These are phyloP conservation scores for Peromyscus nudipes DNA, from an alignment of 2,797 vertebrate genomes.

Conservation along the genomic window DNA sequence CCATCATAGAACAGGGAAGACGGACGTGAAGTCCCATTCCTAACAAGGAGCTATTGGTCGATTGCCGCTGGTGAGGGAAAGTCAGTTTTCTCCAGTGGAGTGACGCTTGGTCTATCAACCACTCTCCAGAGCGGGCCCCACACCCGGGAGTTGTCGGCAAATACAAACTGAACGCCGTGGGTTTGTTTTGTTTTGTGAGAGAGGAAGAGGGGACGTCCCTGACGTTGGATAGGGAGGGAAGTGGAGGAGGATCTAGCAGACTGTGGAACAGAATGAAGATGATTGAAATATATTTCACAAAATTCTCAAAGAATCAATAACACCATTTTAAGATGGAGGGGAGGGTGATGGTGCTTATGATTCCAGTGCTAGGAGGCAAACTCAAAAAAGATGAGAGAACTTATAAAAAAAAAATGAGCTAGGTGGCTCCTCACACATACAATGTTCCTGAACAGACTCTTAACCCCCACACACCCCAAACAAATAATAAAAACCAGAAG, in stretches of 20 bases:
- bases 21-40: not conserved
- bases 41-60: not conserved
- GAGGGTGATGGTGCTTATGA: not conserved
- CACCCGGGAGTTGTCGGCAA: not conserved
- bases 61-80: not conserved
- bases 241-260: not conserved
- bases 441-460: not conserved
- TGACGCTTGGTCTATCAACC: not conserved
- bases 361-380: not conserved
- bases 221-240: not conserved
- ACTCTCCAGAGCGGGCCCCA: not conserved
- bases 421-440: not conserved
- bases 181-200: not conserved
- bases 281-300: not conserved
- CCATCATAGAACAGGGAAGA: not conserved
- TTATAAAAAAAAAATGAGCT: not conserved
- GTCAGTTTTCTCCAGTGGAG: not conserved
- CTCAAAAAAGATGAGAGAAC: not conserved
- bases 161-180: no score
- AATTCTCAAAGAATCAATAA: not conserved
- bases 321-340: not conserved
- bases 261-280: not conserved
- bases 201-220: not conserved
- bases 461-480: not conserved
- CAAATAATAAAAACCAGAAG: not conserved